Conservation (phyloP, 2,888 invertebrate genomes). For the Pogonocherus hispidulus region DNA sequence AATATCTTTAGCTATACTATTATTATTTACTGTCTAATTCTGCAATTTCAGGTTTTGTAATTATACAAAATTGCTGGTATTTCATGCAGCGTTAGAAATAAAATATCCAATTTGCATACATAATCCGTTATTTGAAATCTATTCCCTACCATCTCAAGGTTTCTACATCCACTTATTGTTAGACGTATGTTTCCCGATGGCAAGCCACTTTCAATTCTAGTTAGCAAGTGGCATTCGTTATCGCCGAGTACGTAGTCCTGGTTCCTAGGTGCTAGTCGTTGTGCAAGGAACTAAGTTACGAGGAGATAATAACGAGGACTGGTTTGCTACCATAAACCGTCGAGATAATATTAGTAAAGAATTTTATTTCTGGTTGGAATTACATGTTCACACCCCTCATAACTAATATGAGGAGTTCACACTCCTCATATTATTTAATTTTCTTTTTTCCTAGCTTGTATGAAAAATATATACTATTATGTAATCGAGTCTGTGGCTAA, state of each 20-base stretch:
- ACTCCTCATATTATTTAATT: too few relatives aligned
- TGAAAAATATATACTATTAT: too few relatives aligned
- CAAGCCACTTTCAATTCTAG: slow-evolving; percentile 33
- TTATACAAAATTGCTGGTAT: not conserved
- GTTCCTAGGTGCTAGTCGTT: not conserved
- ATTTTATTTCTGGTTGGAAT: too few relatives aligned
- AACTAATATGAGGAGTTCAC: too few relatives aligned
- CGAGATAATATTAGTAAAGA: too few relatives aligned
- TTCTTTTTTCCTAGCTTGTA: too few relatives aligned
- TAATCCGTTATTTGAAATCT: slow-evolving; percentile 33
- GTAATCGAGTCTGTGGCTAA: too few relatives aligned
- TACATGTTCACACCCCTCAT: too few relatives aligned
- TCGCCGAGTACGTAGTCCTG: slow-evolving; percentile 26
- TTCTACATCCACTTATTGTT: slow-evolving; percentile 28
- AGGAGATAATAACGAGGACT: slow-evolving; percentile 5
- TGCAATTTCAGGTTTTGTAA: not conserved
- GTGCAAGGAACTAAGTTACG: slow-evolving; percentile 29
- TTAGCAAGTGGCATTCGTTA: slow-evolving; percentile 36
- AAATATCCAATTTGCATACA: slow-evolving; percentile 28
- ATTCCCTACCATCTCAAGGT: slow-evolving; percentile 34
- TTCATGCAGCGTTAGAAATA: slow-evolving; percentile 1
- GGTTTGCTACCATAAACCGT: too few relatives aligned
- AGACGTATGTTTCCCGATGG: slow-evolving; percentile 29
- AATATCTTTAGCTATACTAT: not conserved
- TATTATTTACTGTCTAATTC: too few relatives aligned